Evolutionary conservation across 2,797 vertebrate species (phyloP), one percentile per base, ranked within the genome.

Genomic region (Sebastes jordani): DNA sequence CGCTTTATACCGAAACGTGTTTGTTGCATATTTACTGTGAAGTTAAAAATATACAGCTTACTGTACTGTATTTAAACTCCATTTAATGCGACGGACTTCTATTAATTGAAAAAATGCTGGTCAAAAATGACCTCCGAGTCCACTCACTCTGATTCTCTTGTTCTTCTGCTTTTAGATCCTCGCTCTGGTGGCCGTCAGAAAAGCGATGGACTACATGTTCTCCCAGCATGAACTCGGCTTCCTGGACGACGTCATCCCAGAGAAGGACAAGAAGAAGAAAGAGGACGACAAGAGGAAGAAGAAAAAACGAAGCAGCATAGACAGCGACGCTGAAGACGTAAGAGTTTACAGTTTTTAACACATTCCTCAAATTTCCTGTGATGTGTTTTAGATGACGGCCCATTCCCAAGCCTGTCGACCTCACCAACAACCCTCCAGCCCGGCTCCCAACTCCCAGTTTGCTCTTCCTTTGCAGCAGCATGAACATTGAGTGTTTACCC

Each of bases 261-360:
- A 99, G 94, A 99, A 99, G 88, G 98, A 99, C 91, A 99, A 99
- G 96, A 99, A 99, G 86, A 99, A 99, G 95, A 99, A 98, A 71
- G 98, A 99, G 86, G 98, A 99, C 0, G 98, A 99, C 84, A 99
- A 98, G 95, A 97, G 97, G 89, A 99, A 97, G 87, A 99, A 99
- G 67, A 97, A 97, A 81, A 97, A 98, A 74, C 94, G 94, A 66
- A 95, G 95, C 78, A 98, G 97, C 88, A 27, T 97, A 67, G 98
- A 99, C 92, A 99, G 98, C 46, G 98, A 99, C 55, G 96, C 95
- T 56, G 98, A 99, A 3, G 98, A 99, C 68, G 98, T 99, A 93
- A 98, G 97, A 62, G 5, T 27, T 67, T 11, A 36, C 30, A 29
- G 8, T 16, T 64, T 46, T 61, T 2, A 46, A 25, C 27, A 38